phyloP scores from a whole-genome alignment of 2,797 vertebrate genomes.

The Glossophaga mutica region DNA sequence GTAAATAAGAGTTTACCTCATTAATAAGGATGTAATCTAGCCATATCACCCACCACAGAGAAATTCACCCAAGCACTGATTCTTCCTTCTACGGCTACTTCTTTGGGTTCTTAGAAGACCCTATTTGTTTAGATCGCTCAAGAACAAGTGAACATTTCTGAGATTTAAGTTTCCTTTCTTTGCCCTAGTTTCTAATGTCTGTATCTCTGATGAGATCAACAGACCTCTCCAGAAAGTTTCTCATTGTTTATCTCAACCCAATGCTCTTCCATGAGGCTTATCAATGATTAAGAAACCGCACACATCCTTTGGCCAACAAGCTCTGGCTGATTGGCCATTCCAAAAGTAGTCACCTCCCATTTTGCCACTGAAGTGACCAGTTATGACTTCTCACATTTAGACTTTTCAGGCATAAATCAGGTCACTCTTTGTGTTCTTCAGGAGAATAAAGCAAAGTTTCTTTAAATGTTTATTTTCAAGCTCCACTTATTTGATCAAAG shows the following conservation, averaged over 20 bases:
- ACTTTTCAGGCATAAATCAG: not conserved
- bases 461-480: not conserved
- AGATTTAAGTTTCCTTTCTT: not conserved
- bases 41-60: not conserved
- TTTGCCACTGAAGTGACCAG: not conserved
- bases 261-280: not conserved
- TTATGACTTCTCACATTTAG: not conserved
- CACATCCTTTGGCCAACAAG: not conserved
- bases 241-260: not conserved
- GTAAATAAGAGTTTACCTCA: not conserved
- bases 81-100: not conserved
- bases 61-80: not conserved
- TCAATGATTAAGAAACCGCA: not conserved
- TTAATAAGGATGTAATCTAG: not conserved
- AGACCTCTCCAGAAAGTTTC: no score
- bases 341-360: not conserved
- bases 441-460: not conserved
- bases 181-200: not conserved
- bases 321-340: not conserved
- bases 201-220: not conserved
- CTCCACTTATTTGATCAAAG: not conserved
- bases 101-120: not conserved
- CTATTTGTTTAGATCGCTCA: not conserved
- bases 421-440: not conserved
- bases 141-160: not conserved